A percentile compares a stretch with the other conserved stretches of the same genome.
Evolutionary conservation across 2,797 vertebrate species (phyloP).

Genomic region (Pangasius djambal): DNA sequence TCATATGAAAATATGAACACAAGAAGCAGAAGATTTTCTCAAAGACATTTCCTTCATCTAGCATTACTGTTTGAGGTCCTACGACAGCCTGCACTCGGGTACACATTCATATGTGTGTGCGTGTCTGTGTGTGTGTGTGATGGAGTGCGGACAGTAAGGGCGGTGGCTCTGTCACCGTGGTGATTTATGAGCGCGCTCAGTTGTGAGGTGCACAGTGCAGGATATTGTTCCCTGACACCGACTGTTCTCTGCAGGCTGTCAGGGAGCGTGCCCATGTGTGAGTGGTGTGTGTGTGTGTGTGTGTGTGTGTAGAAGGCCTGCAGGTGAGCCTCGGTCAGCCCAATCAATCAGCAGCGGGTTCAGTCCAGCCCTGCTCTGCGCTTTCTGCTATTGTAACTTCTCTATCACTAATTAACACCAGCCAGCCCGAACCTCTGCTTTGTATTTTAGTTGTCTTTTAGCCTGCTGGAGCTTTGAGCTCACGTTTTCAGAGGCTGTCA

Average conservation of each 20-base stretch:
- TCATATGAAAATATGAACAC: neutral
- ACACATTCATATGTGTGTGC: slow-evolving; percentile 47
- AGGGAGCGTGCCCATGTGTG: slow-evolving; percentile 57
- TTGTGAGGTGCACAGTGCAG: slow-evolving; percentile 79
- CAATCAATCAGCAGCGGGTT: slow-evolving; percentile 76
- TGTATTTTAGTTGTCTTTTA: slow-evolving; percentile 31
- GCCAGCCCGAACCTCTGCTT: slow-evolving; percentile 46
- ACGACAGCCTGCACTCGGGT: slow-evolving; percentile 50
- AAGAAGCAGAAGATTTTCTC: slow-evolving; percentile 30
- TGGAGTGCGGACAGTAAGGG: slow-evolving; percentile 76
- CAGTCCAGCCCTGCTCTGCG: slow-evolving; percentile 51
- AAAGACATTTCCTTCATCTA: slow-evolving; percentile 44
- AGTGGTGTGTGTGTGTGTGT: slow-evolving; percentile 40
- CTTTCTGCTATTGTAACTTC: slow-evolving; percentile 45
- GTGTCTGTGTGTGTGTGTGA: slow-evolving; percentile 55
- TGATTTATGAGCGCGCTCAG: slow-evolving; percentile 82
- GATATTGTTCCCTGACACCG: slow-evolving; percentile 83
- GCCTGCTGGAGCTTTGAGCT: slow-evolving; percentile 25
- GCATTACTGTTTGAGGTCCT: slow-evolving; percentile 51
- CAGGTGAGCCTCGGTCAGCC: slow-evolving; percentile 75
- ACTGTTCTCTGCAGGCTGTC: slow-evolving; percentile 71
- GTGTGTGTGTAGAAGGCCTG: slow-evolving; percentile 63
- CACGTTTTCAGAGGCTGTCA: slow-evolving; percentile 56
- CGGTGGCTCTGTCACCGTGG: slow-evolving; percentile 80
- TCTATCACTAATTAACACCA: slow-evolving; percentile 58